Base-by-base conservation (phyloP, 2,797 vertebrate species). In the Sebastes elongatus region DNA sequence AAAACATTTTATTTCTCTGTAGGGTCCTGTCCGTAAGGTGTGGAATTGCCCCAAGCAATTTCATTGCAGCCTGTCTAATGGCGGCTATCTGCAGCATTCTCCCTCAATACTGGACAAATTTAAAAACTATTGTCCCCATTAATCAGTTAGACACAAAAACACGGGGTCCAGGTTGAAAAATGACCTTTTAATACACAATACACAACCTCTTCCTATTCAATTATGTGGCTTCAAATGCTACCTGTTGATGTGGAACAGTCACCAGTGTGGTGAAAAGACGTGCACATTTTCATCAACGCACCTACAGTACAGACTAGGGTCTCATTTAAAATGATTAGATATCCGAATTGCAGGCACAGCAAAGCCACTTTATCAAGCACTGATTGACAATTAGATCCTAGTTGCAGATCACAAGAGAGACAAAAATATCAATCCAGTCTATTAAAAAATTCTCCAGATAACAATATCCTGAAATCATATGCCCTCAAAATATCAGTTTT, bases 251-350 rank as follows among this genome's bases (percentile, higher is more conserved):
- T 70, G 60, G 9, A 68, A 10, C 22, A 78, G 18, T 65, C 25
- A 42, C 35, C 28, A 6, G 4, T 57, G 46, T 65, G 16, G 25
- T 57, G n/a, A 70, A 80, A 73, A 66, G 5, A 63, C 6, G 2
- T 18, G 16, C 20, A 62, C 27, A 38, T 76, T 75, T 81, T 67
- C 32, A 61, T 8, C 14, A 2, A 56, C 13, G 53, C 5, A 46
- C 61, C 7, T 35, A 64, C 82, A 38, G 20, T 42, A 71, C 18
- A 28, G 32, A 69, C 63, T 3, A 10, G 57, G 62, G 73, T 49
- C n/a, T 60, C 9, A 25, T 76, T 82, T 76, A 5, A n/a, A 78
- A 75, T 74, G 7, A 88, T 71, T 55, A 69, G 2, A 69, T 67
- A 52, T 38, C 3, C 0, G 2, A 86, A 72, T 2, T 65, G 28